phyloP scores from a whole-genome alignment of 2,797 vertebrate species.

The Cynodonichthys magdalenae region DNA sequence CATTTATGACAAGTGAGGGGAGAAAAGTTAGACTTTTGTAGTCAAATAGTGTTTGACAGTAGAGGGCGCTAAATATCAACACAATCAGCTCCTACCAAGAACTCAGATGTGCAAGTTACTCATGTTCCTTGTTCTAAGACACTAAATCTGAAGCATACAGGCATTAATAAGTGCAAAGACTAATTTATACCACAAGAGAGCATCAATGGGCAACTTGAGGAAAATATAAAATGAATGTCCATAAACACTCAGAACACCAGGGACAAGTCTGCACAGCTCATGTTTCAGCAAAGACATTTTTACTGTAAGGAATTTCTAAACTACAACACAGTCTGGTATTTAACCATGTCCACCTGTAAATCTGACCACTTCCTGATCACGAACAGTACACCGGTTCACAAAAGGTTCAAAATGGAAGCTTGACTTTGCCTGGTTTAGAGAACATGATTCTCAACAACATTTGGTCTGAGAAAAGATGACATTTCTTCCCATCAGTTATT shows the following conservation, averaged over 20 bases:
- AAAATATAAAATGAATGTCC: constrained; percentile 38
- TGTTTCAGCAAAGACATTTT: constrained; percentile 69
- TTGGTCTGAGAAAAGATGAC: constrained; percentile 36
- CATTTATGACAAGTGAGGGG: constrained; percentile 8
- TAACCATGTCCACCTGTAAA: constrained; percentile 31
- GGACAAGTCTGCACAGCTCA: constrained; percentile 47
- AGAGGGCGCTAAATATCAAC: constrained; percentile 64
- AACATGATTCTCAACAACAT: constrained; percentile 20
- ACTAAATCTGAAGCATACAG: constrained; percentile 2
- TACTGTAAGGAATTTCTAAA: constrained; percentile 67
- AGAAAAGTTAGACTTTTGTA: not conserved
- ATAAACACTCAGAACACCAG: constrained; percentile 54
- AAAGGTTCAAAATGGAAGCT: constrained; percentile 10
- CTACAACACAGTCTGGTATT: constrained; percentile 35
- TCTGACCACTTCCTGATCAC: constrained; percentile 14
- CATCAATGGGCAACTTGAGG: constrained; percentile 5
- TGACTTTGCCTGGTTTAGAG: not conserved
- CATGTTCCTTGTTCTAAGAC: constrained; percentile 8
- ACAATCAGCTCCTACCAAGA: not conserved
- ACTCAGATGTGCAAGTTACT: constrained; percentile 11
- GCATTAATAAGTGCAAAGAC: constrained; percentile 25
- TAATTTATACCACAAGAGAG: constrained; percentile 6
- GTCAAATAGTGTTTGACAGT: constrained; percentile 39
- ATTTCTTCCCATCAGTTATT: constrained; percentile 35
- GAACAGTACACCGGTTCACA: not conserved